A percentile compares a stretch with the other conserved stretches of the same genome.
These are phyloP conservation scores for Leucopternis melanops DNA, from an alignment of 2,113 vertebrate species.

Conservation along the genomic window DNA sequence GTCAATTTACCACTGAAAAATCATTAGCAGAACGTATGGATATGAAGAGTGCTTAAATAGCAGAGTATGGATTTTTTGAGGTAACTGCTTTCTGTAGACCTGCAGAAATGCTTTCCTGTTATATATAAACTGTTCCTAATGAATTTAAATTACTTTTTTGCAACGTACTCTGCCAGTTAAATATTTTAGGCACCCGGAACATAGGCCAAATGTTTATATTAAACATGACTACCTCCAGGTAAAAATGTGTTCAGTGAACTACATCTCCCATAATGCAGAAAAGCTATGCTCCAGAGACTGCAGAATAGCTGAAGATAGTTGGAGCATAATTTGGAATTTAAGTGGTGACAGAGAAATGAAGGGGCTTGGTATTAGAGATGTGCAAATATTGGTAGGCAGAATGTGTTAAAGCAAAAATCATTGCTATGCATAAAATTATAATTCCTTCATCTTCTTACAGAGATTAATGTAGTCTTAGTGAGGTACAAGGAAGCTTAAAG, in stretches of 20 bases:
- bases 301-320: slow-evolving; percentile 35
- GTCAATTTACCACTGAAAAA: slow-evolving; percentile 49
- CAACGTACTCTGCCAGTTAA: not conserved
- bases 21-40: not conserved
- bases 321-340: slow-evolving; percentile 41
- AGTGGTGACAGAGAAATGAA: slow-evolving; percentile 33
- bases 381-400: not conserved
- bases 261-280: slow-evolving; percentile 59
- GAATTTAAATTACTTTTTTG: slow-evolving; percentile 63
- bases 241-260: slow-evolving; percentile 58
- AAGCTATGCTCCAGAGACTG: slow-evolving; percentile 33
- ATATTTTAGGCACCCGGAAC: slow-evolving; percentile 47
- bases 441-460: not conserved
- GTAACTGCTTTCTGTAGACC: slow-evolving; percentile 25
- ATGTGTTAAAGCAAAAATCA: slow-evolving; percentile 4
- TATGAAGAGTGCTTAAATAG: slow-evolving; percentile 32
- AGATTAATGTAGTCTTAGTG: not conserved
- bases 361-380: slow-evolving; percentile 20
- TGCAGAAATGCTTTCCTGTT: slow-evolving; percentile 40
- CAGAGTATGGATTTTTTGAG: slow-evolving; percentile 42
- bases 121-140: slow-evolving; percentile 45
- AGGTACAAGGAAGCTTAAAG: not conserved
- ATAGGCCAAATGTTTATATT: slow-evolving; percentile 55
- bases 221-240: slow-evolving; percentile 63
- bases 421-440: slow-evolving; percentile 18